phyloP scores from a whole-genome alignment of 1,140 invertebrate genomes.

The Sinella curviseta region DNA sequence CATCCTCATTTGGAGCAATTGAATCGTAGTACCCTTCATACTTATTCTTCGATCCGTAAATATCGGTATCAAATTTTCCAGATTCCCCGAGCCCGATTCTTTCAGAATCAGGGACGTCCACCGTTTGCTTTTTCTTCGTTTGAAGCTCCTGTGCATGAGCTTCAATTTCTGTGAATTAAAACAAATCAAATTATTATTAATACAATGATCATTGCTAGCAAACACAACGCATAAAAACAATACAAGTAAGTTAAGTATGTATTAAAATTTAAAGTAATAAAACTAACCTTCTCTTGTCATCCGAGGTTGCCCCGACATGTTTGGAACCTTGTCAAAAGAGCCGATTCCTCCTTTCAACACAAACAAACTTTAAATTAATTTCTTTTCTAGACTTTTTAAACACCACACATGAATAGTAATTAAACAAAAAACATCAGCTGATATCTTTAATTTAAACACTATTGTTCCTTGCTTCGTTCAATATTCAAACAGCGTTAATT shows the following conservation, averaged over 20 bases:
- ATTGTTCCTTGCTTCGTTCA: too few species aligned
- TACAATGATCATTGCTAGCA: too few species aligned
- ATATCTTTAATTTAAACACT: too few species aligned
- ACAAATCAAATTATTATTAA: not conserved
- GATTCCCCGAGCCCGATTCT: conserved; percentile 84
- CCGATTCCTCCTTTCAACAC: too few species aligned
- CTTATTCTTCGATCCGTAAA: conserved; percentile 80
- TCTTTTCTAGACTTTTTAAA: too few species aligned
- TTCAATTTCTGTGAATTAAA: conserved; percentile 77
- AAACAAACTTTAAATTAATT: too few species aligned
- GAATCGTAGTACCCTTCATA: conserved; percentile 94
- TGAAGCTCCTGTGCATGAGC: conserved; percentile 88
- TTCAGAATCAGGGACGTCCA: conserved; percentile 62
- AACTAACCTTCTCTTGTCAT: conserved; percentile 39
- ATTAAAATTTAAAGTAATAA: too few species aligned
- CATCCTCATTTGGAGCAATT: conserved; percentile 89
- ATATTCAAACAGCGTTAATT: too few species aligned
- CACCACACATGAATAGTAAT: too few species aligned
- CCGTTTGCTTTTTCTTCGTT: conserved; percentile 70
- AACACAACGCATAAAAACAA: too few species aligned
- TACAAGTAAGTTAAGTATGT: not conserved
- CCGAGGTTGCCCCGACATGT: conserved; percentile 24
- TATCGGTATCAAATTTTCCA: conserved; percentile 88
- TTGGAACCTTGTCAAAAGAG: too few species aligned
- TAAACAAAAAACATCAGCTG: too few species aligned